Evolutionary conservation across 2,113 vertebrate species (phyloP), one percentile per base, ranked within the genome.

Genomic region (Andinoacara biseriatus): DNA sequence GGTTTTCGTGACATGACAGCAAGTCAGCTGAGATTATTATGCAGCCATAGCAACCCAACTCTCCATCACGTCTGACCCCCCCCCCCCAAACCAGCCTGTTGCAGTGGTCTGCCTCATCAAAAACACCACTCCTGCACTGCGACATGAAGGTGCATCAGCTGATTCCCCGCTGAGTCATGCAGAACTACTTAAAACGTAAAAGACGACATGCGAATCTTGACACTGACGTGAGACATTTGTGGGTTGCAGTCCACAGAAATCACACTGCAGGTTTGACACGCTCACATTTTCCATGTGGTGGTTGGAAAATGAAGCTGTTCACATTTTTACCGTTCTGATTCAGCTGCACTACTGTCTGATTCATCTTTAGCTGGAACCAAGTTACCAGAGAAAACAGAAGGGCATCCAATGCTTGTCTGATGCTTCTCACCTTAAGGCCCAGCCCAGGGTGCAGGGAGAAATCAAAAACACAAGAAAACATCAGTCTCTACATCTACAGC

Each of bases 101-200:
- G 87, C 78, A 22, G 58, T 40, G 20, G 26, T 15, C 22, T 5
- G 22, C 35, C 61, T 59, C 49, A 20, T 38, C 35, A 46, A n/a
- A 62, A 67, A 83, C 78, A 40, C 4, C 20, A 20, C 14, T 88
- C 90, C 92, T 91, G 90, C 89, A 94, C 84, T 94, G 94, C 90
- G 91, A 87, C 93, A 91, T 85, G 74, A 86, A 80, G 77, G 83
- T 52, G 22, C 26, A 46, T 77, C 35, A n/a, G 61, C 78, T 62
- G 57, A 62, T 82, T 87, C 88, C 79, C 79, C 7, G 6, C 49
- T 79, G 87, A 77, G 78, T 89, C 88, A 90, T 8, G 29, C n/a
- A 61, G 9, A 43, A 35, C 38, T 24, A n/a, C 76, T 74, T 60
- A 7, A 46, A 74, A 29, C 5, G 11, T 3, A 26, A 3, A 2